A percentile compares a stretch with the other conserved stretches of the same genome.
These are phyloP conservation scores for Melolontha melolontha DNA, from an alignment of 2,888 invertebrate genomes.

Conservation along the genomic window DNA sequence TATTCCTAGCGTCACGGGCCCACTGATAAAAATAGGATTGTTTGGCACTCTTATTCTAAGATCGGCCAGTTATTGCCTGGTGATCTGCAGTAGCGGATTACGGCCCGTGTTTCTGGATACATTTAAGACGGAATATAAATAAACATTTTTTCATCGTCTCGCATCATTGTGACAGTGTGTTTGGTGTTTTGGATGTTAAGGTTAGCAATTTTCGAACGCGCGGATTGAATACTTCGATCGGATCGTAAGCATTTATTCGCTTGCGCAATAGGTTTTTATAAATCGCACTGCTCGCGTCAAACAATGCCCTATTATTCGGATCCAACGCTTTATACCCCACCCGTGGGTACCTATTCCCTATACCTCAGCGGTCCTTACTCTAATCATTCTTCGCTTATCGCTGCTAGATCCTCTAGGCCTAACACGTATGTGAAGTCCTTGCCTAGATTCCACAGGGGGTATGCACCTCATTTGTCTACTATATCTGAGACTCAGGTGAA, in stretches of 20 bases:
- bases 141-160: conserved; percentile 41
- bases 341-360: conserved; percentile 69
- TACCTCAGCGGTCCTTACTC: conserved; percentile 69
- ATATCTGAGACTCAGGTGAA: conserved; percentile 74
- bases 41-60: conserved; percentile 59
- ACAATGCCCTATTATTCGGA: conserved; percentile 78
- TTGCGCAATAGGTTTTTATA: conserved; percentile 35
- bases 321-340: conserved; percentile 68
- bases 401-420: conserved; percentile 59
- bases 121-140: conserved; percentile 40
- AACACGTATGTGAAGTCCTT: conserved; percentile 55
- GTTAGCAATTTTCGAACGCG: conserved; percentile 19
- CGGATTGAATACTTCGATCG: conserved; percentile 1
- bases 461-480: conserved; percentile 80
- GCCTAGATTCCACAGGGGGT: conserved; percentile 65
- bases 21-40: conserved; percentile 61
- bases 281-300: conserved; percentile 8
- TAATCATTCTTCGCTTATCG: conserved; percentile 65
- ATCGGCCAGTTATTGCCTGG: conserved; percentile 57
- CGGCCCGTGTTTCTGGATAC: conserved; percentile 36
- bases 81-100: conserved; percentile 51
- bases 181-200: conserved; percentile 29
- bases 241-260: conserved; percentile 15
- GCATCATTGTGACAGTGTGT: conserved; percentile 12
- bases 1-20: conserved; percentile 38